phyloP scores from a whole-genome alignment of 2,797 vertebrate species.

The Alauda arvensis region DNA sequence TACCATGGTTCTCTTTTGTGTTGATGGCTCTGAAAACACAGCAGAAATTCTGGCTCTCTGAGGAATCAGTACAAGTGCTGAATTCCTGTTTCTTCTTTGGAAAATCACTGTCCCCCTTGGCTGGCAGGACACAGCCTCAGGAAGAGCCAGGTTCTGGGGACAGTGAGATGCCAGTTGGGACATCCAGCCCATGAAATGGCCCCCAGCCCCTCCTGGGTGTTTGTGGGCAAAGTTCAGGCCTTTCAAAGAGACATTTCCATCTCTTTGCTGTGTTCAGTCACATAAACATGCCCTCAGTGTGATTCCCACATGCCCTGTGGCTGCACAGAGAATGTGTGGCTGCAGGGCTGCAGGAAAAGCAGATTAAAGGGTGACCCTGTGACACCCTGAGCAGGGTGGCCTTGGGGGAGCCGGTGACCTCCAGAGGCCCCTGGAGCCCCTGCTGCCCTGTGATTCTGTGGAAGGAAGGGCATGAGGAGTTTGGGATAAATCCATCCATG shows the following conservation, averaged over 20 bases:
- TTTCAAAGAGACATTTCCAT: not conserved
- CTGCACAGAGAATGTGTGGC: not conserved
- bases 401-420: not conserved
- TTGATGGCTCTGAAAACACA: not conserved
- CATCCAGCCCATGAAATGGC: not conserved
- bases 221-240: not conserved
- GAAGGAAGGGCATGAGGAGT: not conserved
- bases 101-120: not conserved
- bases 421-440: not conserved
- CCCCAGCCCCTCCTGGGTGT: not conserved
- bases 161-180: not conserved
- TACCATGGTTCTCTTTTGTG: not conserved
- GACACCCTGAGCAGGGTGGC: rapidly evolving
- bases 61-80: not conserved
- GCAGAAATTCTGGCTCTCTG: not conserved
- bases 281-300: not conserved
- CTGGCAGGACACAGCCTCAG: not conserved
- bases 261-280: not conserved
- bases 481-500: not conserved
- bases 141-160: not conserved
- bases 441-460: rapidly evolving
- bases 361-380: not conserved
- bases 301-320: rapidly evolving
- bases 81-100: not conserved
- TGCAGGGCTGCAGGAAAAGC: not conserved